Conservation (phyloP, 2,888 invertebrate genomes). For the Drosophila fulvimacula region DNA sequence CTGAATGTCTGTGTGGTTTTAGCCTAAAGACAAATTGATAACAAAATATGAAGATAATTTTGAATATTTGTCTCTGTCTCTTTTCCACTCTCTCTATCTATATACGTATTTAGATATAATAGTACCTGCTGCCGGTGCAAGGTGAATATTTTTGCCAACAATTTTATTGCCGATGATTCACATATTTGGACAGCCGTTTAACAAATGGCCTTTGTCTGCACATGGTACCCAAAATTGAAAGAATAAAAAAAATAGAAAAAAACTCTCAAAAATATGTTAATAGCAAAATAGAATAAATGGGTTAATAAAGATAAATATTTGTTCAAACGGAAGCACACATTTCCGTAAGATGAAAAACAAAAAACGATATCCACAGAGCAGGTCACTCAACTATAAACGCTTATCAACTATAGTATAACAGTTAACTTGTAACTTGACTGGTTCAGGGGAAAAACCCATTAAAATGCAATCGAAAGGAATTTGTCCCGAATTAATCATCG, state of each 20-base stretch:
- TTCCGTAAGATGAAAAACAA: neutral
- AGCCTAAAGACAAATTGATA: slow-evolving; percentile 10
- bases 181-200: slow-evolving; percentile 33
- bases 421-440: neutral
- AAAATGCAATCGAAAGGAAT: neutral
- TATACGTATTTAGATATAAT: neutral
- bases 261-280: neutral
- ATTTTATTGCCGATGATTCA: slow-evolving; percentile 52
- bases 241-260: neutral
- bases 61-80: neutral
- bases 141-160: slow-evolving; percentile 12
- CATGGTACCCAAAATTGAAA: neutral
- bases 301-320: slow-evolving; percentile 7
- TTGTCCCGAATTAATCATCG: neutral
- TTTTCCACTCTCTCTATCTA: neutral
- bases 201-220: slow-evolving; percentile 24
- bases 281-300: neutral
- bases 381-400: neutral
- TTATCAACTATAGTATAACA: neutral
- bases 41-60: slow-evolving; percentile 17
- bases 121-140: neutral
- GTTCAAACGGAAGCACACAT: neutral
- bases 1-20: slow-evolving; percentile 14
- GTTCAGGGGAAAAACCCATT: neutral
- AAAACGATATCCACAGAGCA: neutral